A percentile compares a stretch with the other conserved stretches of the same genome.
These are phyloP conservation scores for Barbus barbus DNA, from an alignment of 2,113 vertebrate species.

Conservation along the genomic window DNA sequence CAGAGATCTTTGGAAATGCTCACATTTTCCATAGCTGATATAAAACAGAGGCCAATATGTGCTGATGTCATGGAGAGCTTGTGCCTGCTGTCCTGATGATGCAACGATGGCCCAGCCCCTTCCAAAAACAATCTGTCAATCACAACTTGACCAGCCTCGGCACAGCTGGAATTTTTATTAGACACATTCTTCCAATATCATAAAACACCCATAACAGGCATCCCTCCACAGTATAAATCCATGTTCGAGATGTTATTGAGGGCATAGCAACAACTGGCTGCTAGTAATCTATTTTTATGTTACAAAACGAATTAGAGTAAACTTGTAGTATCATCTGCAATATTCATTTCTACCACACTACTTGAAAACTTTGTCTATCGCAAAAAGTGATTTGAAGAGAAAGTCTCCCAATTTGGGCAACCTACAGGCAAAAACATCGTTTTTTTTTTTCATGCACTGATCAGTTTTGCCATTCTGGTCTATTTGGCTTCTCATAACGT, in stretches of 20 bases:
- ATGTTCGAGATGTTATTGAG: background rate
- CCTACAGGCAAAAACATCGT: background rate
- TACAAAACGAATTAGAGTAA: background rate
- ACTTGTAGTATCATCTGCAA: background rate
- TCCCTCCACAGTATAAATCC: background rate
- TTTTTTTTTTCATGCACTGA: background rate
- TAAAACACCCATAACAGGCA: slow-evolving; percentile 21
- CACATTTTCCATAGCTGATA: slow-evolving; percentile 29
- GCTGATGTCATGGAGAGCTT: slow-evolving; percentile 48
- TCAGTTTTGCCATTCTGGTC: background rate
- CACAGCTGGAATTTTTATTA: slow-evolving; percentile 42
- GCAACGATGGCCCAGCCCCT: slow-evolving; percentile 15
- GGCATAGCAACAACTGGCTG: background rate
- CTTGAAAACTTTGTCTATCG: background rate
- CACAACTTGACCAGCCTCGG: slow-evolving; percentile 39
- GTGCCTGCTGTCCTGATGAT: slow-evolving; percentile 31
- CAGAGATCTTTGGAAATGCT: slow-evolving; percentile 16
- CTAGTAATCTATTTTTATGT: background rate
- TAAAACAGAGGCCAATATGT: background rate
- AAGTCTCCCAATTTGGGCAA: background rate
- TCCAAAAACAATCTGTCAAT: slow-evolving; percentile 33
- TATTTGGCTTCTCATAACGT: background rate
- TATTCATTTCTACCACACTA: background rate
- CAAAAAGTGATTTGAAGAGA: background rate
- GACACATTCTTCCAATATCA: slow-evolving; percentile 15